Evolutionary conservation across 2,113 vertebrate species (phyloP), one percentile per base, ranked within the genome.

Genomic region (Protobothrops mucrosquamatus): DNA sequence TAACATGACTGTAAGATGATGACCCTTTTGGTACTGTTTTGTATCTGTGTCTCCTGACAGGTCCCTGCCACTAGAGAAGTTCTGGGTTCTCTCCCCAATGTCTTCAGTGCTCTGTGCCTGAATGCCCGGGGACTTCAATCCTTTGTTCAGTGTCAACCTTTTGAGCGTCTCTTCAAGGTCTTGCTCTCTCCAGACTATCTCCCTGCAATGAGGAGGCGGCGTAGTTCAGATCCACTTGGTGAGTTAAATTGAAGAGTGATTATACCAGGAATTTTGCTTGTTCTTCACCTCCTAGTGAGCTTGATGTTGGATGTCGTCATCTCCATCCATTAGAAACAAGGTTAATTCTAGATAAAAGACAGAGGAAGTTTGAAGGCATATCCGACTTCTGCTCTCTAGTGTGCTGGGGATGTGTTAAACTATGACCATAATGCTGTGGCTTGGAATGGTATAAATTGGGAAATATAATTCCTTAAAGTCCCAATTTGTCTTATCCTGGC

Each of bases 121-220:
- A 99, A 99, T 93, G 99, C 99, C 29, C 98, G 99, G 81, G 99
- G 99, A 89, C 97, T 99, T 96, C 98, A 99, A 95, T 99, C 99
- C 26, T 99, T 99, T 90, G 99, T 99, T 93, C 99, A 99, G 94
- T 99, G 99, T 96, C 99, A 99, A 96, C 99, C 99, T 89, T 99
- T 99, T 94, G 99, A 99, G 96, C 98, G 99, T 34, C 98, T 99
- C 95, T 99, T 99, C 97, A 99, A 99, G 98, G 99, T 99, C 96
- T 98, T 99, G 96, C 97, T 99, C 59, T 99, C 99, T 29, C 99
- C 99, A 0, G 99, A 99, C 93, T 99, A 99, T 95, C 97, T 99
- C 90, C 99, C 99, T 9, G 99, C 99, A 92, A 99, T 99, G 99
- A 96, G 99, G 20, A 97, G 99, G 3, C 97, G 99, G 1, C 98